Evolutionary conservation across 2,113 vertebrate species (phyloP), one percentile per base, ranked within the genome.

Genomic region (Anas platyrhynchos): DNA sequence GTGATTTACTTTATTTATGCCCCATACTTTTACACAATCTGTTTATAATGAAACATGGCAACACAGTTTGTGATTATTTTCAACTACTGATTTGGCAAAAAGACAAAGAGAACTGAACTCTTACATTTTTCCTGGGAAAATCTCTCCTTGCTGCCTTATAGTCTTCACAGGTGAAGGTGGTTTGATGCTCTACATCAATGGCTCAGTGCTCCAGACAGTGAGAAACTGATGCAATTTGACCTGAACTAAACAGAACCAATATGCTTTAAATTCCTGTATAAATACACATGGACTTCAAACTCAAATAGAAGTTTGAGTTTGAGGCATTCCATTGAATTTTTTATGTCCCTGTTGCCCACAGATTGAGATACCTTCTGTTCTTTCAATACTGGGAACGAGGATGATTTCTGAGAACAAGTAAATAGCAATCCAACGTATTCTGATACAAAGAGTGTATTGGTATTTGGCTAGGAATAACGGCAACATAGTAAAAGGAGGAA

Each of bases 271-370:
- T 12, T 77, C 22, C 34, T 18, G 16, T 13, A 34, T 54, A 83
- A 83, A 73, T 36, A 84, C 41, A 82, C 34, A 43, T 31, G n/a
- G 52, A 94, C 56, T 94, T 95, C 44, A 90, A 88, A 81, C 61
- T 74, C 62, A 86, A 90, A 86, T 20, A 95, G 75, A 74, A 88
- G 78, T 78, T 17, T 46, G 31, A 67, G 32, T 71, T 69, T 59
- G 46, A 36, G 21, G 22, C 11, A 38, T 75, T 93, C 43, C 27
- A 68, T 16, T 2, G 36, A 55, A 56, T 75, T 67, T 83, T 2
- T 38, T 11, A 31, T 27, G 20, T 73, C 25, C 3, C 1, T 46
- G 16, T 31, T 77, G 46, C 50, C 36, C 7, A 6, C 12, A 36
- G 41, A 6, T 61, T 81, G 22, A 4, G 7, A 31, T 20, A 18